Percentiles rank a stretch among this genome's conserved stretches.
Evolutionary conservation across 2,888 invertebrate species (phyloP).

Genomic region (Troides oblongomaculatus): DNA sequence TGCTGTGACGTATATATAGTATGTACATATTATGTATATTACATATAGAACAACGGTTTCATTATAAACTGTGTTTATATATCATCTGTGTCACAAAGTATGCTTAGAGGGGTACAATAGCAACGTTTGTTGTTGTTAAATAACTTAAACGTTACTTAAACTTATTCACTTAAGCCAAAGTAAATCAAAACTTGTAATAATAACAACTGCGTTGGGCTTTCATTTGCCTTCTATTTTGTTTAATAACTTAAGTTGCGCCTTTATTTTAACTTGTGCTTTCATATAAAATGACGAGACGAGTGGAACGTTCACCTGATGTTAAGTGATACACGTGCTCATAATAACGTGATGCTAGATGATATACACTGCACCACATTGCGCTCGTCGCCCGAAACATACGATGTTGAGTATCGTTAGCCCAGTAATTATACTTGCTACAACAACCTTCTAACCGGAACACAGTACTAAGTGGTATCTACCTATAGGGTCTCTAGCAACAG

Average conservation of each 20-base stretch:
- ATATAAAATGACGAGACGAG: neutral
- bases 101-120: neutral
- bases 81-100: neutral
- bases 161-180: constrained; percentile 11
- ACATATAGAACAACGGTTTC: neutral
- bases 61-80: neutral
- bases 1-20: no score
- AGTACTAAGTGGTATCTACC: no score
- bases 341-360: no score
- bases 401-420: no score
- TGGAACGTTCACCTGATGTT: no score
- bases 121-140: neutral
- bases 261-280: neutral
- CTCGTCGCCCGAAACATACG: no score
- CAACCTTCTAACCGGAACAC: no score
- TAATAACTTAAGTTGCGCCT: neutral
- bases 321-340: no score
- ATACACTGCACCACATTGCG: no score
- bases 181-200: constrained; percentile 15
- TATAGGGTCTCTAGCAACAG: no score
- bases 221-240: constrained; percentile 12
- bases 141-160: constrained; percentile 24
- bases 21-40: no score
- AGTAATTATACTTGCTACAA: no score
- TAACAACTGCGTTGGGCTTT: constrained; percentile 4